Evolutionary conservation across 2,113 vertebrate genomes (phyloP).

Genomic region (Varanus komodoensis): DNA sequence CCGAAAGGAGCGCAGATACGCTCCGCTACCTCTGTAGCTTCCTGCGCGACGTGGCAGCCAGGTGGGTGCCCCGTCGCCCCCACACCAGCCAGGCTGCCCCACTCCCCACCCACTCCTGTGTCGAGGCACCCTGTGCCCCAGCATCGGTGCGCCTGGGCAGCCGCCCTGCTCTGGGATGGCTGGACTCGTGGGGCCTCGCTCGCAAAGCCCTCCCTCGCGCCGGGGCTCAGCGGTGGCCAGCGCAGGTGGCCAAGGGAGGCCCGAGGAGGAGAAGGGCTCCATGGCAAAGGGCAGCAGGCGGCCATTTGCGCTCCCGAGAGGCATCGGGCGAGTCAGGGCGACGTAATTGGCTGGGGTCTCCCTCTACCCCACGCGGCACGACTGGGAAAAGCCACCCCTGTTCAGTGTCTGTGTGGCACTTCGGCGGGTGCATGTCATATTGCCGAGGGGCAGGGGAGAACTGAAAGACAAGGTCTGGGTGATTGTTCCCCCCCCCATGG

Average conservation of each 20-base stretch:
- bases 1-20: slow-evolving; percentile 17
- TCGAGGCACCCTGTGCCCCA: not conserved
- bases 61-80: slow-evolving; percentile 43
- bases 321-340: too few species aligned
- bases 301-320: not conserved
- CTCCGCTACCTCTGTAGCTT: slow-evolving; percentile 72
- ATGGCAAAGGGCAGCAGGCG: not conserved
- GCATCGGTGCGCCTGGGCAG: not conserved
- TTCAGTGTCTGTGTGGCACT: too few species aligned
- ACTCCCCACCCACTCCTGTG: not conserved
- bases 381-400: too few species aligned
- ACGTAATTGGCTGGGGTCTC: too few species aligned
- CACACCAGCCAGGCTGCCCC: not conserved
- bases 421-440: too few species aligned
- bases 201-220: not conserved
- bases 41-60: slow-evolving; percentile 62
- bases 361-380: too few species aligned
- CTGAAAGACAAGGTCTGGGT: too few species aligned
- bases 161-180: not conserved
- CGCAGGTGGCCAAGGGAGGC: not conserved
- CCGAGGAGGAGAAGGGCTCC: not conserved
- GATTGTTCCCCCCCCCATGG: too few species aligned
- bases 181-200: too few species aligned
- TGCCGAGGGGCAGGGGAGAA: too few species aligned
- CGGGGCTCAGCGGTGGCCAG: not conserved